phyloP scores from a whole-genome alignment of 1,140 invertebrate species.

The Orchesella cincta region DNA sequence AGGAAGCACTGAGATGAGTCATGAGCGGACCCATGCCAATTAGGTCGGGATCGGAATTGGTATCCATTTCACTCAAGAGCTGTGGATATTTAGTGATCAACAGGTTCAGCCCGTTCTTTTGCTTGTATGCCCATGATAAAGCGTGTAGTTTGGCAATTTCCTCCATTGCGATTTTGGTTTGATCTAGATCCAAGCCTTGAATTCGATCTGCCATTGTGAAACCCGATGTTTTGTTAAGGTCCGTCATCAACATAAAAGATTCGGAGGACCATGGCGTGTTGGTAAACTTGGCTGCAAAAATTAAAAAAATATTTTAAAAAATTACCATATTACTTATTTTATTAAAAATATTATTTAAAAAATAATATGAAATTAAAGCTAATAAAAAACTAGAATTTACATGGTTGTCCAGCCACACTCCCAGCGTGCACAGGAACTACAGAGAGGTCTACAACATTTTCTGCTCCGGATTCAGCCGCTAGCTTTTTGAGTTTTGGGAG shows the following conservation, averaged over 20 bases:
- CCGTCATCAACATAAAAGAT: constrained; percentile 69
- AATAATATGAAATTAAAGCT: too few relatives aligned
- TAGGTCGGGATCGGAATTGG: neutral
- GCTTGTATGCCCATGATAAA: constrained; percentile 57
- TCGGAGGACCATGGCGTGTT: constrained; percentile 52
- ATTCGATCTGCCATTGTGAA: constrained; percentile 63
- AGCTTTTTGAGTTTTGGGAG: constrained; percentile 33
- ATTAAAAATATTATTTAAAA: neutral
- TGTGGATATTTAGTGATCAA: neutral
- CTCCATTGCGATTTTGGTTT: constrained; percentile 61
- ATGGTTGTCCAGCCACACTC: neutral
- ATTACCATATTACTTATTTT: too few relatives aligned
- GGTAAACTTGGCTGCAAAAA: neutral
- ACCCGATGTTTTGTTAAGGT: constrained; percentile 59
- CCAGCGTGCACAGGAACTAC: neutral
- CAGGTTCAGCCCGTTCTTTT: neutral
- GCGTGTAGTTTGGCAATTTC: constrained; percentile 69
- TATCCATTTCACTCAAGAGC: neutral
- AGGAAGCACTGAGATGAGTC: neutral
- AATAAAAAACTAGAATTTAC: too few relatives aligned
- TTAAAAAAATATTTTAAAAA: neutral
- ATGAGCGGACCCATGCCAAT: neutral
- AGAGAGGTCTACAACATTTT: neutral
- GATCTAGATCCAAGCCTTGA: constrained; percentile 60
- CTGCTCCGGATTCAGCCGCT: neutral